Evolutionary conservation across 2,888 invertebrate genomes (phyloP).

Genomic region (Scaptomyza polygonia): DNA sequence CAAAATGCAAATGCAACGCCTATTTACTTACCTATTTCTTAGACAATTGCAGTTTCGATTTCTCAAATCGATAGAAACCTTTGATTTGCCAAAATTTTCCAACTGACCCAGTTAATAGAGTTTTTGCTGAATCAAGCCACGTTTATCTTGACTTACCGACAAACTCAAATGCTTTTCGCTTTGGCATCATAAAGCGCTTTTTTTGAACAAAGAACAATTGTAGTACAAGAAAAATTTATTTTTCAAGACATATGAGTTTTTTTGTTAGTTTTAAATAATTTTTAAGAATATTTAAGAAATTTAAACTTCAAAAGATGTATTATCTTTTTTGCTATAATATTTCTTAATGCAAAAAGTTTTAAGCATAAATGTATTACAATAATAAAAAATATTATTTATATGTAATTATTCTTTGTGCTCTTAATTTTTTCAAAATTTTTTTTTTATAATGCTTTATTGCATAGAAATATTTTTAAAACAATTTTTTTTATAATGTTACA

Average conservation of each 20-base stretch:
- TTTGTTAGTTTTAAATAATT: too few relatives aligned
- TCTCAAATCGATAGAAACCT: constrained; percentile 23
- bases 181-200: background rate
- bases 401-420: too few relatives aligned
- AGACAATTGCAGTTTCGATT: constrained; percentile 10
- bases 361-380: too few relatives aligned
- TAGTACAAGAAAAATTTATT: background rate
- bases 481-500: background rate
- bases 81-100: constrained; percentile 37
- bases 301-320: too few relatives aligned
- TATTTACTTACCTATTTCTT: constrained; percentile 25
- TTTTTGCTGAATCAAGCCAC: background rate
- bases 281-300: too few relatives aligned
- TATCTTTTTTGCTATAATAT: too few relatives aligned
- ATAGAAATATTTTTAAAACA: too few relatives aligned
- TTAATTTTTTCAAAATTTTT: too few relatives aligned
- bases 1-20: constrained; percentile 57
- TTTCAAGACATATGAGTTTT: too few relatives aligned
- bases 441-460: too few relatives aligned
- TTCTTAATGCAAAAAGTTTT: too few relatives aligned
- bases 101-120: constrained; percentile 20
- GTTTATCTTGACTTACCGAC: background rate
- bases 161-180: background rate
- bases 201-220: background rate
- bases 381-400: too few relatives aligned